Evolutionary conservation across 2,888 invertebrate genomes (phyloP).

Genomic region (Melanargia galathea): DNA sequence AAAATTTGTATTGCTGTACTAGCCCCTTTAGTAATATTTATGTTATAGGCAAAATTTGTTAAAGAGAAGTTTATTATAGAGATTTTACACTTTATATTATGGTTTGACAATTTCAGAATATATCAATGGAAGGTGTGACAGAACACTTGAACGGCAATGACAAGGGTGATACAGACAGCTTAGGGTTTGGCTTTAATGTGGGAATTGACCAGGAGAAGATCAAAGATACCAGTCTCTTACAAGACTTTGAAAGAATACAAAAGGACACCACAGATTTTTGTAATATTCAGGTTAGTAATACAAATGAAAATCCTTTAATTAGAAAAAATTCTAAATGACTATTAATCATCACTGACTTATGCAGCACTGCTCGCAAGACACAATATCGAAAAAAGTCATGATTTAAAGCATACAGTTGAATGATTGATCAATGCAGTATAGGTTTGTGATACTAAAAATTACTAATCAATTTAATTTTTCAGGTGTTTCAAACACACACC

Average conservation of each 20-base stretch:
- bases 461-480: slow-evolving; percentile 39
- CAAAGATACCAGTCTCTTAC: slow-evolving; percentile 71
- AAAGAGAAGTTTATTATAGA: too few species aligned
- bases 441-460: not conserved
- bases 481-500: slow-evolving; percentile 75
- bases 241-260: slow-evolving; percentile 84
- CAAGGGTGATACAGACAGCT: slow-evolving; percentile 69
- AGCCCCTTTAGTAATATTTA: too few species aligned
- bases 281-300: slow-evolving; percentile 67
- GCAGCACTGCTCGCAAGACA: not conserved
- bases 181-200: slow-evolving; percentile 75
- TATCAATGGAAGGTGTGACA: slow-evolving; percentile 64
- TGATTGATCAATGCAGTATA: too few species aligned
- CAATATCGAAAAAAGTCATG: not conserved
- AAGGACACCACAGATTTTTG: slow-evolving; percentile 82
- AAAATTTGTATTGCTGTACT: too few species aligned
- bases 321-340: not conserved
- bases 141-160: slow-evolving; percentile 75
- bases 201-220: slow-evolving; percentile 72
- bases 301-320: not conserved
- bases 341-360: not conserved
- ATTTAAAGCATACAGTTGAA: too few species aligned
- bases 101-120: slow-evolving; percentile 59
- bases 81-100: not conserved
- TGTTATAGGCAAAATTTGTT: too few species aligned